phyloP scores from a whole-genome alignment of 2,797 vertebrate genomes.

The Malacoctenus gilli region DNA sequence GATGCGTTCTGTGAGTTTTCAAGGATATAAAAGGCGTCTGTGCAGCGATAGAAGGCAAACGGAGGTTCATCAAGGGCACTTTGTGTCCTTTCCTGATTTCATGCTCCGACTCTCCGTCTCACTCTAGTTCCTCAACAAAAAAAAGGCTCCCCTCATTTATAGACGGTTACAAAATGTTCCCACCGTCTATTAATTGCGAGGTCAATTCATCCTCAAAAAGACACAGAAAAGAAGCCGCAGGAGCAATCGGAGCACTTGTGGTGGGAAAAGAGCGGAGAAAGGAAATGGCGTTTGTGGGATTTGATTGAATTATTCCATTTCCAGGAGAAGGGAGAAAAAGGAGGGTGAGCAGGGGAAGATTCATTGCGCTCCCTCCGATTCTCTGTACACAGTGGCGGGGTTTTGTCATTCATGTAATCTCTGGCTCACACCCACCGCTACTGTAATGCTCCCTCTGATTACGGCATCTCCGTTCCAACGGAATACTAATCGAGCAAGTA shows the following conservation, averaged over 20 bases:
- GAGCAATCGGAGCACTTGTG: conserved; percentile 49
- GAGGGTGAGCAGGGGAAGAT: conserved; percentile 1
- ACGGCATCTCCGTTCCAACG: conserved; percentile 46
- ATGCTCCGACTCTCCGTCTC: conserved; percentile 3
- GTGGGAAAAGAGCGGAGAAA: conserved; percentile 38
- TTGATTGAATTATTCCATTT: conserved; percentile 62
- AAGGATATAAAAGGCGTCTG: conserved; percentile 12
- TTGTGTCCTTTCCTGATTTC: conserved; percentile 25
- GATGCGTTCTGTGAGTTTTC: conserved; percentile 23
- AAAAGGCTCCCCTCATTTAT: conserved; percentile 15
- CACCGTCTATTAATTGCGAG: conserved; percentile 36
- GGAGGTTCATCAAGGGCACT: conserved; percentile 21
- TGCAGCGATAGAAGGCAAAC: conserved; percentile 1
- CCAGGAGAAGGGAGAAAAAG: conserved; percentile 38
- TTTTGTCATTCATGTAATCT: conserved; percentile 22
- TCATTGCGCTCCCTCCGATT: too few species aligned
- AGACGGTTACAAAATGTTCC: conserved; percentile 23
- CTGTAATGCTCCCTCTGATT: conserved; percentile 48
- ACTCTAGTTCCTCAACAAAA: conserved; percentile 3
- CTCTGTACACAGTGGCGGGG: too few species aligned
- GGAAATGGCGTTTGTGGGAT: conserved; percentile 64
- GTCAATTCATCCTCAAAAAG: conserved; percentile 27
- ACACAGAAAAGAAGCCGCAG: conserved; percentile 18
- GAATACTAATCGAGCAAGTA: conserved; percentile 77
- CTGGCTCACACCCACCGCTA: conserved; percentile 6